Base-by-base conservation (phyloP, 2,888 invertebrate species). In the Lochmaea crataegi region DNA sequence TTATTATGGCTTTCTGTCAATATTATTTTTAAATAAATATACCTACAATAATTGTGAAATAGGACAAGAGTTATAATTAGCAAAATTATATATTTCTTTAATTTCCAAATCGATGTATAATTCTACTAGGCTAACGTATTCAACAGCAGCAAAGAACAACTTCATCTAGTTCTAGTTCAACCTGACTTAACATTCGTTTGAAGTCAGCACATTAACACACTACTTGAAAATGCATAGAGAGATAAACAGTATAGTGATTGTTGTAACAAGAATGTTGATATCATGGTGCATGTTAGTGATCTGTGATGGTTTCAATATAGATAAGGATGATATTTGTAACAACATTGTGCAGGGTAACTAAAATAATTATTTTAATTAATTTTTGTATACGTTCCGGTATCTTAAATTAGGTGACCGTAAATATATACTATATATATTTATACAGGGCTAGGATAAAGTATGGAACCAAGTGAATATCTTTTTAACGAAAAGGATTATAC, bases 271-370 rank as follows among this genome's bases (percentile, higher is more conserved):
- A 63, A 63, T 42, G 38, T 63, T 38, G 14, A n/a, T 26, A 14
- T 32, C 38, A 14, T 60, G n/a, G 60, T 42, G 42, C 4, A 18
- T 63, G 42, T 1, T 18, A 42, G 61, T 63, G 42, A 12, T 63
- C 10, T 63, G 61, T 63, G 42, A 42, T 16, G 41, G 41, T 16
- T 10, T 53, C 16, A 63, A 10, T 63, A 16, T 38, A 11, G 41
- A 63, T 42, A 16, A 63, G 18, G 18, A 63, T 16, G 41, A 1
- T 9, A 5, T 42, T 38, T 18, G 6, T 42, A 42, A 63, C 18
- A 16, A 63, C 18, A 63, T 16, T 63, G 18, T 63, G n/a, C 26
- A 63, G 42, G 61, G 61, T 63, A 42, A 32, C 14, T 58, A 7
- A 14, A 53, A 53, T 18, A 2, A 53, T 53, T 16, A 53, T 53